phyloP scores from a whole-genome alignment of 1,140 invertebrate genomes.

The Homalodisca vitripennis region DNA sequence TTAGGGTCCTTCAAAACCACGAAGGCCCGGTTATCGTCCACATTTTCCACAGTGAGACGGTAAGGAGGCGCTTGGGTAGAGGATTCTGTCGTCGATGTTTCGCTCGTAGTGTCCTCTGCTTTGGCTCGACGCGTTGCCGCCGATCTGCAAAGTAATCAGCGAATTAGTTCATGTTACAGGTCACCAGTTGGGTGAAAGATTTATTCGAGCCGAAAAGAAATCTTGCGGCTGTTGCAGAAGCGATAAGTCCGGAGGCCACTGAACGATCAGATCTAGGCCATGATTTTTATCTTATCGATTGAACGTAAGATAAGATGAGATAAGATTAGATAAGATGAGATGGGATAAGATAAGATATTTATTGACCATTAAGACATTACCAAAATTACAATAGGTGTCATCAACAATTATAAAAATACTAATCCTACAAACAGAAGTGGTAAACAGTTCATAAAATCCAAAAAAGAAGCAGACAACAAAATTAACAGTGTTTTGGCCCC shows the following conservation, averaged over 20 bases:
- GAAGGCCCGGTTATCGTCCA: slow-evolving; percentile 36
- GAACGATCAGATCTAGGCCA: not conserved
- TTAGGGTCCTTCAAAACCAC: slow-evolving; percentile 37
- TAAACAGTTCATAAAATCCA: too few relatives aligned
- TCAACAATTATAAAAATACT: too few relatives aligned
- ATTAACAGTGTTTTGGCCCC: too few relatives aligned
- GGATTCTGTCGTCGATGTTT: slow-evolving; percentile 6
- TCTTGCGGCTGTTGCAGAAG: not conserved
- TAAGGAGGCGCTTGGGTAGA: slow-evolving; percentile 4
- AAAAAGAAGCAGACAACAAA: too few relatives aligned
- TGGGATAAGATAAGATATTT: too few relatives aligned
- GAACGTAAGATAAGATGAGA: not conserved
- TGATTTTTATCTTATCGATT: not conserved
- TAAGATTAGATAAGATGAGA: not conserved
- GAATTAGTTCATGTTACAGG: not conserved
- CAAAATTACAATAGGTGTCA: too few relatives aligned
- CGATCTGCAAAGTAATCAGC: not conserved
- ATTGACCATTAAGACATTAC: too few relatives aligned
- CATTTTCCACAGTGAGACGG: slow-evolving; percentile 32
- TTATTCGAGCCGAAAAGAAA: not conserved
- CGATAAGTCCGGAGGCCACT: not conserved
- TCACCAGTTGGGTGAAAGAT: not conserved
- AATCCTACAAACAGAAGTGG: too few relatives aligned
- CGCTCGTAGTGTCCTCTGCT: slow-evolving; percentile 3
- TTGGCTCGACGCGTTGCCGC: slow-evolving; percentile 14